Conservation (phyloP, 2,797 vertebrate species). For the Gallinago solitaria region DNA sequence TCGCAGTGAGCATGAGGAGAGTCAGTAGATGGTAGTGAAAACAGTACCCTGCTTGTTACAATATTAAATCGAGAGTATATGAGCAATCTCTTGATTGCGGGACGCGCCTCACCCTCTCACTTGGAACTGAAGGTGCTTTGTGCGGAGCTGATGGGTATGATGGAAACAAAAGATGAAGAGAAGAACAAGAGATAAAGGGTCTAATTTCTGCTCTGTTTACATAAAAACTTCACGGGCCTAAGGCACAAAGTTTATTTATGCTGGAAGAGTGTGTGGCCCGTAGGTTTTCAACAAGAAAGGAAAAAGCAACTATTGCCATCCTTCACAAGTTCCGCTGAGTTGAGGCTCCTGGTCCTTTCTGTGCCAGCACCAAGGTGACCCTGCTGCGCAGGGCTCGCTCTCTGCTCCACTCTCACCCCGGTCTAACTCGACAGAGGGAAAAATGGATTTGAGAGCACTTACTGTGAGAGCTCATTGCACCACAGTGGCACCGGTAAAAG, state of each 20-base stretch:
- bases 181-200: not conserved
- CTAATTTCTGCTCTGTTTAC: not conserved
- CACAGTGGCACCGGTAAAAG: not conserved
- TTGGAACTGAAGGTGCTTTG: not conserved
- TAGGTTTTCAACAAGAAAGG: not conserved
- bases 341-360: not conserved
- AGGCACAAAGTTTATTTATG: not conserved
- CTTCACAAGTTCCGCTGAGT: not conserved
- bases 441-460: not conserved
- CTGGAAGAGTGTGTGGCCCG: not conserved
- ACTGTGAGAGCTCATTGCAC: not conserved
- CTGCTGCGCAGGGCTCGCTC: not conserved
- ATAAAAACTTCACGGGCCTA: not conserved
- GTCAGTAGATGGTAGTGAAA: not conserved
- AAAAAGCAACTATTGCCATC: not conserved
- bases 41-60: not conserved
- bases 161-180: not conserved
- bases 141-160: not conserved
- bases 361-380: not conserved
- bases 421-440: fast-evolving
- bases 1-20: not conserved
- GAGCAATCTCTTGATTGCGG: not conserved
- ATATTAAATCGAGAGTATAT: not conserved
- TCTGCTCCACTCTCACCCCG: not conserved
- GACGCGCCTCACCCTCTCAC: not conserved